Conservation (phyloP, 2,797 vertebrate genomes). For the Gambusia yucatana region DNA sequence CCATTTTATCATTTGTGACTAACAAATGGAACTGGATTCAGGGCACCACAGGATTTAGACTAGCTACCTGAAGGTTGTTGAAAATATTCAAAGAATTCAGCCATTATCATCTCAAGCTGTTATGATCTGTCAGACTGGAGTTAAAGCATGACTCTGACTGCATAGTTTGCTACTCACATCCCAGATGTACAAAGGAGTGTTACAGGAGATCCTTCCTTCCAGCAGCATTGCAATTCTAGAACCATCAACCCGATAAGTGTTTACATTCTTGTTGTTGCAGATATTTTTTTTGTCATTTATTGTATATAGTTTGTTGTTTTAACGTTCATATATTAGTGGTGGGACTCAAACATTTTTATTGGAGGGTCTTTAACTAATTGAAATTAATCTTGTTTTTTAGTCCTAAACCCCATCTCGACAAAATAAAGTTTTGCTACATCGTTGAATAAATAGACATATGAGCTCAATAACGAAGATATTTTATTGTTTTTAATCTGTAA, state of each 20-base stretch:
- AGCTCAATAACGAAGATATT: too few species aligned
- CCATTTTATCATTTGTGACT: neutral
- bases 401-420: too few species aligned
- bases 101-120: neutral
- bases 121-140: neutral
- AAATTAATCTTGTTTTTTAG: too few species aligned
- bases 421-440: too few species aligned
- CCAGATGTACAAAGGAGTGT: neutral
- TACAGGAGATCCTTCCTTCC: neutral
- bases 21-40: neutral
- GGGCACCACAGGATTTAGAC: neutral
- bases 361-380: too few species aligned
- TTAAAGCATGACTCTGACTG: neutral
- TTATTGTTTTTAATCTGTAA: too few species aligned
- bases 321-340: neutral
- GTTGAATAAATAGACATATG: too few species aligned
- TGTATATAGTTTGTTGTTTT: neutral
- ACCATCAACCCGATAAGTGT: neutral
- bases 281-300: neutral
- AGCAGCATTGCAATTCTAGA: neutral
- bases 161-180: neutral
- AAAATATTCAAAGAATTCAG: neutral
- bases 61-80: neutral
- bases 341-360: too few species aligned
- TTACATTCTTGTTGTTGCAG: neutral